These are phyloP conservation scores for Sesia bembeciformis DNA, from an alignment of 2,888 invertebrate genomes.

Conservation along the genomic window DNA sequence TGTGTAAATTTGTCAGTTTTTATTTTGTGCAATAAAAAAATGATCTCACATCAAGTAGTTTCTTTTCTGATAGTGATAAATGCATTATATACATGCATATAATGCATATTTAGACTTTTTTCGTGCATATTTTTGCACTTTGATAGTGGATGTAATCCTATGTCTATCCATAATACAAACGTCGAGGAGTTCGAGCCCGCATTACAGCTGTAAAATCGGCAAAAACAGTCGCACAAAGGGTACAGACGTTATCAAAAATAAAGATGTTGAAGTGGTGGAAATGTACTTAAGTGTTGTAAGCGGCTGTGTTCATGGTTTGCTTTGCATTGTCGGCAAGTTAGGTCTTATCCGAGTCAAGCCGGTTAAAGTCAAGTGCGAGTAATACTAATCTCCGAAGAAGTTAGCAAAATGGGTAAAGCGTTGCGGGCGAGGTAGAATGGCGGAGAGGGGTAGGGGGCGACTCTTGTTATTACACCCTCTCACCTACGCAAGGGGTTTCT, in stretches of 20 bases:
- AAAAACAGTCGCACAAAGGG: no score
- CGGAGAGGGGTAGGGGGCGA: conserved; percentile 31
- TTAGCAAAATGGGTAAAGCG: conserved; percentile 49
- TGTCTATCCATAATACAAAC: no score
- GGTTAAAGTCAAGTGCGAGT: conserved; percentile 52
- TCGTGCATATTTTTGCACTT: no score
- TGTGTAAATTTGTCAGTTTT: no score
- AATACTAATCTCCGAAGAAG: conserved; percentile 62
- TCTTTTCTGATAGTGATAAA: no score
- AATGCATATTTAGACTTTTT: no score
- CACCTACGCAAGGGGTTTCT: conserved; percentile 65
- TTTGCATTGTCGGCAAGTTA: conserved; percentile 42
- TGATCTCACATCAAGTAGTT: no score
- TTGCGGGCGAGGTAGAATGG: conserved; percentile 42
- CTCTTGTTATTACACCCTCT: conserved; percentile 71
- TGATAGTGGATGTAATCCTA: no score
- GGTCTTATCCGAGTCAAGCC: conserved; percentile 54
- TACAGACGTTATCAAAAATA: conserved; percentile 14
- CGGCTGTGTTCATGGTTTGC: conserved; percentile 32
- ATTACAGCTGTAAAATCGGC: no score
- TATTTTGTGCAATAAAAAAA: no score
- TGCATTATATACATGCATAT: no score
- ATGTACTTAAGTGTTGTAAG: conserved; percentile 25
- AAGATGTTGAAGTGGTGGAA: conserved; percentile 15
- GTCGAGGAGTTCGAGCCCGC: no score